Percentiles rank a stretch among this genome's conserved stretches.
Conservation (phyloP, 2,888 invertebrate species). For the Sesia apiformis region DNA sequence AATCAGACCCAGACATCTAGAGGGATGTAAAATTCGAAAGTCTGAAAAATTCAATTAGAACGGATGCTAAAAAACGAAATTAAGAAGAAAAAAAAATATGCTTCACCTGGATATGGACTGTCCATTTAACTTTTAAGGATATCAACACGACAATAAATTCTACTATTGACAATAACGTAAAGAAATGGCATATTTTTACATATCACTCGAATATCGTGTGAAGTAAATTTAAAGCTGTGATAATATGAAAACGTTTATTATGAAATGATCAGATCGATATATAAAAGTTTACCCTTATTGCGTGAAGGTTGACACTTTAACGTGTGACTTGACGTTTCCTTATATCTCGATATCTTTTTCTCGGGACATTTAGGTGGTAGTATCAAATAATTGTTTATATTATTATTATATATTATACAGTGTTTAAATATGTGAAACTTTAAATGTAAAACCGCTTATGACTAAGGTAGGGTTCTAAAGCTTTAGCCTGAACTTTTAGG, state of each 20-base stretch:
- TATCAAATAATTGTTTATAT: neutral
- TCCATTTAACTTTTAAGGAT: neutral
- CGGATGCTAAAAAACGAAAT: neutral
- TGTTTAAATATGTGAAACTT: constrained; percentile 12
- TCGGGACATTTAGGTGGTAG: constrained; percentile 20
- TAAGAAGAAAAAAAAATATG: no score
- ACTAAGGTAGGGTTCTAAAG: constrained; percentile 47
- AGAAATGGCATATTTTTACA: constrained; percentile 45
- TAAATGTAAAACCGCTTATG: constrained; percentile 25
- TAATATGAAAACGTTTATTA: constrained; percentile 27
- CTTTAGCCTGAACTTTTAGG: constrained; percentile 54
- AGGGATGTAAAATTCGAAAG: constrained; percentile 9
- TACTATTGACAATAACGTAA: constrained; percentile 10
- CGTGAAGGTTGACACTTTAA: constrained; percentile 25
- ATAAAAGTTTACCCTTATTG: constrained; percentile 30
- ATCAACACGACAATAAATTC: constrained; percentile 14
- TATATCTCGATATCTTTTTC: constrained; percentile 44
- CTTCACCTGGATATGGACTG: neutral
- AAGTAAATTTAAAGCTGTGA: constrained; percentile 29
- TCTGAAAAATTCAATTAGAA: neutral
- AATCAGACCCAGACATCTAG: constrained; percentile 14
- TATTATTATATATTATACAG: neutral
- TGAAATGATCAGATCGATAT: constrained; percentile 27
- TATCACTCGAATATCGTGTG: constrained; percentile 45
- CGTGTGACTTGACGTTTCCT: constrained; percentile 8